These are phyloP conservation scores for Drosophila takahashii DNA, from an alignment of 1,140 invertebrate species.

Conservation along the genomic window DNA sequence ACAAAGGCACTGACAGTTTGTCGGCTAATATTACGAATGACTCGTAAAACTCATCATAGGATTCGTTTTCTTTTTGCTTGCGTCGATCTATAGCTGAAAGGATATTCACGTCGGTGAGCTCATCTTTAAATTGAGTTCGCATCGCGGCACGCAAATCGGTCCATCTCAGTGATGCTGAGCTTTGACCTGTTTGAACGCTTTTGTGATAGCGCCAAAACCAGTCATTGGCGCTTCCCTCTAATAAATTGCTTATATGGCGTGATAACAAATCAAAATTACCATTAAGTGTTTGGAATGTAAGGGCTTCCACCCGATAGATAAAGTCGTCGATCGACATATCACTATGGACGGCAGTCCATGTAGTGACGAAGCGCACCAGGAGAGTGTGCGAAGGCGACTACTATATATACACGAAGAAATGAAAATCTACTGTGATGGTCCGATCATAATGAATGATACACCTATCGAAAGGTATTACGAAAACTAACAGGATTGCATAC, in stretches of 20 bases:
- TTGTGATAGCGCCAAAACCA: conserved; percentile 5
- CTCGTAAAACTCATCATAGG: conserved; percentile 14
- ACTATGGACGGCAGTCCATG: too few relatives aligned
- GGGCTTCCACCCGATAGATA: conserved; percentile 5
- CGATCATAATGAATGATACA: too few relatives aligned
- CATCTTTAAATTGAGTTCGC: conserved; percentile 10
- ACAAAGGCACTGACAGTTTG: conserved; percentile 1
- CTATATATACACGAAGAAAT: too few relatives aligned
- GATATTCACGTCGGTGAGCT: background rate
- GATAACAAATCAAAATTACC: background rate
- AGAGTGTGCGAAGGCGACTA: too few relatives aligned
- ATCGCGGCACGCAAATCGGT: too few relatives aligned
- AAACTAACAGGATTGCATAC: too few relatives aligned
- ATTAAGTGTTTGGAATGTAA: conserved; percentile 1
- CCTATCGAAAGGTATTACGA: too few relatives aligned
- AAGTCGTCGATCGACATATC: conserved; percentile 8
- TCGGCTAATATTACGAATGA: conserved; percentile 1
- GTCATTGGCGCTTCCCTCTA: conserved; percentile 18
- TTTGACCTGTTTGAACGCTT: background rate
- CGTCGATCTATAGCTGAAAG: conserved; percentile 7
- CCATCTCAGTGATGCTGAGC: conserved; percentile 1
- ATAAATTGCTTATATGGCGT: conserved; percentile 2
- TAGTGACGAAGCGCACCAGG: too few relatives aligned
- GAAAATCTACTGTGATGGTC: too few relatives aligned
- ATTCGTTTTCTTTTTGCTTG: conserved; percentile 14